A percentile compares a stretch with the other conserved stretches of the same genome.
Conservation (phyloP, 2,113 vertebrate genomes). For the Saguinus midas region DNA sequence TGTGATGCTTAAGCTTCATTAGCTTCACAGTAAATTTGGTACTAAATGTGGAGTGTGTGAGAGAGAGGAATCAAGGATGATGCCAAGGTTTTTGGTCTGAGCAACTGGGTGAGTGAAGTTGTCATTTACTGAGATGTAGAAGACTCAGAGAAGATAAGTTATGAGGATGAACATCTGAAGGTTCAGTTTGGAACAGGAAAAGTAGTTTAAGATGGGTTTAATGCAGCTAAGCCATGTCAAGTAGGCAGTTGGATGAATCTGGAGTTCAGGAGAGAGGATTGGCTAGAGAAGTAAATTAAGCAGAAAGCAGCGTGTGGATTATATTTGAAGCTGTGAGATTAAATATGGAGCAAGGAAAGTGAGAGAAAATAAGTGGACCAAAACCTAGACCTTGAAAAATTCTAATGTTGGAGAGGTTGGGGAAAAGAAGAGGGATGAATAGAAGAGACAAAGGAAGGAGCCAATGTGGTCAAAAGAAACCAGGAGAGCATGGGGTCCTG, state of each 20-base stretch:
- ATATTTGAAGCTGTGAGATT: not conserved
- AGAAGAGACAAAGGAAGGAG: not conserved
- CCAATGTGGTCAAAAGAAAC: not conserved
- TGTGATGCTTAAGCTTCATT: not conserved
- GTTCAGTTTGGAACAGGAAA: slow-evolving; percentile 3
- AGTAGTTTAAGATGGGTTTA: not conserved
- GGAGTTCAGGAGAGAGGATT: not conserved
- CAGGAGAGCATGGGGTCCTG: not conserved
- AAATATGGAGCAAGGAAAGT: not conserved
- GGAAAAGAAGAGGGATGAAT: not conserved
- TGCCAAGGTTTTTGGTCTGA: not conserved
- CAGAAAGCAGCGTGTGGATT: not conserved
- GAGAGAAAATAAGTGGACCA: not conserved
- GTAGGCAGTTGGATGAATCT: not conserved
- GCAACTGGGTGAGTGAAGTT: not conserved
- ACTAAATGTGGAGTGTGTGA: not conserved
- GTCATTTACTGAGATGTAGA: not conserved
- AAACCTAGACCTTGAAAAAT: not conserved
- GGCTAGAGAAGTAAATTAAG: not conserved
- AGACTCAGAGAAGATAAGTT: not conserved
- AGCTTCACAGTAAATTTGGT: not conserved
- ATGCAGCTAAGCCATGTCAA: not conserved
- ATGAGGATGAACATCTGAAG: not conserved
- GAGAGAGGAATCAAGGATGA: not conserved
- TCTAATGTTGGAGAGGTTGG: not conserved